phyloP scores from a whole-genome alignment of 1,140 invertebrate species.

The Trichonephila inaurata region DNA sequence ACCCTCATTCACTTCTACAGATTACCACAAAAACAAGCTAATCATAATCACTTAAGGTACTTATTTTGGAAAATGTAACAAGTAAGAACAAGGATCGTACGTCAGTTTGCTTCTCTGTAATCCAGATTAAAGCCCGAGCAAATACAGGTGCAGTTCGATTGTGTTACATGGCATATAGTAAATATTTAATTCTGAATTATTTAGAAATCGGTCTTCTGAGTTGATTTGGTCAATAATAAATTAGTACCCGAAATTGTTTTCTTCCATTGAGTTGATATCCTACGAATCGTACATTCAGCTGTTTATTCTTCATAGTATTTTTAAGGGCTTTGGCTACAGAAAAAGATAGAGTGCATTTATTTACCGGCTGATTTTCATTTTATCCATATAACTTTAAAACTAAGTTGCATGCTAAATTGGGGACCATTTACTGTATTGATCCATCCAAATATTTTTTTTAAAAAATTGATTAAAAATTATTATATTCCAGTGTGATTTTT shows the following conservation, averaged over 20 bases:
- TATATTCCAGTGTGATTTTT: too few relatives aligned
- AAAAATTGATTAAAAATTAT: too few relatives aligned
- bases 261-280: too few relatives aligned
- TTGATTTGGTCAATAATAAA: not conserved
- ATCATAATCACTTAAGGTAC: slow-evolving; percentile 5
- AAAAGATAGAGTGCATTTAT: too few relatives aligned
- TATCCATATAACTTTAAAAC: too few relatives aligned
- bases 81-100: not conserved
- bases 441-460: too few relatives aligned
- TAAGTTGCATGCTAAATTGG: too few relatives aligned
- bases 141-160: slow-evolving; percentile 7
- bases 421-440: too few relatives aligned
- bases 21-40: slow-evolving; percentile 20
- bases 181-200: not conserved
- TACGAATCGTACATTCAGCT: too few relatives aligned
- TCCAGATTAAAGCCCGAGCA: not conserved
- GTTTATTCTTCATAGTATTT: too few relatives aligned
- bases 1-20: not conserved
- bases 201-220: not conserved
- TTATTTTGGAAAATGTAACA: not conserved
- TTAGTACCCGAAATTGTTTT: not conserved
- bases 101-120: not conserved
- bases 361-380: too few relatives aligned
- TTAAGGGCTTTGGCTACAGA: too few relatives aligned
- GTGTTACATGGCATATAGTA: not conserved